Evolutionary conservation across 2,888 invertebrate species (phyloP).

Genomic region (Amaurobius ferox): DNA sequence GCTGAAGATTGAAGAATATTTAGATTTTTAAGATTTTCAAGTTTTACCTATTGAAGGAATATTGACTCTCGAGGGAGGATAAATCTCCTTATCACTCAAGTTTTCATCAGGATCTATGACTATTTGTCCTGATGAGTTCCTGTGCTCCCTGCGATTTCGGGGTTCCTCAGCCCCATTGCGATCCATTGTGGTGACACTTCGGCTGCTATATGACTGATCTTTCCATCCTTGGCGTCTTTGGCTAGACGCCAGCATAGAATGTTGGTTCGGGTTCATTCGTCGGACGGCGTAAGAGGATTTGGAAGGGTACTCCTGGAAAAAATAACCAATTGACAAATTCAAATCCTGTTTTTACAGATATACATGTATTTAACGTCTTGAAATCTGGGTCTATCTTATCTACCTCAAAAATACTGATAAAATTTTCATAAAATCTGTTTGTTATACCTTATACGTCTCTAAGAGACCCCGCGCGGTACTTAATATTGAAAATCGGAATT

Average conservation of each 20-base stretch:
- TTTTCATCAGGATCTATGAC: slow-evolving; percentile 88
- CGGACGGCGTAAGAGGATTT: slow-evolving; percentile 53
- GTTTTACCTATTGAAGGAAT: slow-evolving; percentile 82
- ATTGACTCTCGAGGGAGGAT: slow-evolving; percentile 79
- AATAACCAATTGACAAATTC: neutral
- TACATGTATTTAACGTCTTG: too few relatives aligned
- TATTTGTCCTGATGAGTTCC: slow-evolving; percentile 79
- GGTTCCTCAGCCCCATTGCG: slow-evolving; percentile 33
- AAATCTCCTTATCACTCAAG: slow-evolving; percentile 91
- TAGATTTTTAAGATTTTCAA: too few relatives aligned
- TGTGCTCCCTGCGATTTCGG: slow-evolving; percentile 48
- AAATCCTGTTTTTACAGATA: too few relatives aligned
- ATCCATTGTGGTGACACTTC: slow-evolving; percentile 23
- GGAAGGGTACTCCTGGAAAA: slow-evolving; percentile 46
- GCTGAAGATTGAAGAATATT: too few relatives aligned
- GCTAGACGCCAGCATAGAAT: slow-evolving; percentile 3
- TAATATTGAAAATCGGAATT: too few relatives aligned
- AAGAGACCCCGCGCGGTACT: too few relatives aligned
- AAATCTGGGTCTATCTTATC: too few relatives aligned
- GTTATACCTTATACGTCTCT: too few relatives aligned
- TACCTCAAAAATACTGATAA: too few relatives aligned
- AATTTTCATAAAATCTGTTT: too few relatives aligned
- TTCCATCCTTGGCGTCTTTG: slow-evolving; percentile 67
- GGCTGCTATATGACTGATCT: slow-evolving; percentile 60
- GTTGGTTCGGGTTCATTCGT: slow-evolving; percentile 40